phyloP scores from a whole-genome alignment of 2,888 invertebrate species.

The Conomelus anceps region DNA sequence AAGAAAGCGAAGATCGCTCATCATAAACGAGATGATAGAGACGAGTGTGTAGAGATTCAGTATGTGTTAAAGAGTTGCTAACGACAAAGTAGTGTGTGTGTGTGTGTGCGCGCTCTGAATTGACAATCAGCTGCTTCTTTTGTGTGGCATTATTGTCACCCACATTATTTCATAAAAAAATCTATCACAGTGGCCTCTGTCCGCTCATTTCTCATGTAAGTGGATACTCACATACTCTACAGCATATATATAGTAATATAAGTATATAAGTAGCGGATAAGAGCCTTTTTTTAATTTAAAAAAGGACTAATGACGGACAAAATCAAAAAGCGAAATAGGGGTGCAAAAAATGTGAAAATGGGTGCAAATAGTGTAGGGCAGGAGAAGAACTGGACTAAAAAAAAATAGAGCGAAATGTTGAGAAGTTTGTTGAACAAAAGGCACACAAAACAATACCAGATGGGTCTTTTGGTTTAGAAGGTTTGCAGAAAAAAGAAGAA shows the following conservation, averaged over 20 bases:
- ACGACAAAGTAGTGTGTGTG: slow-evolving; percentile 4
- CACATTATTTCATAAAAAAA: neutral
- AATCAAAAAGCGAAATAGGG: too few relatives aligned
- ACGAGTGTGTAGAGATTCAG: neutral
- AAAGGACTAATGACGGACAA: too few relatives aligned
- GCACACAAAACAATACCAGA: neutral
- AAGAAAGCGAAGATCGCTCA: neutral
- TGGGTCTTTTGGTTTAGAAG: neutral
- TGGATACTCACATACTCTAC: neutral
- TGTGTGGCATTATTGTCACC: neutral
- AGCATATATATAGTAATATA: too few relatives aligned
- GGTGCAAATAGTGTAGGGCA: too few relatives aligned
- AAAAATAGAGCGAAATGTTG: too few relatives aligned
- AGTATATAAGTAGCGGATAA: too few relatives aligned
- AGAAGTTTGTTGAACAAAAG: too few relatives aligned
- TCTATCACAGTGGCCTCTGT: neutral
- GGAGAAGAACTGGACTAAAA: too few relatives aligned
- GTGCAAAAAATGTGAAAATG: too few relatives aligned
- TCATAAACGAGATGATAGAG: neutral
- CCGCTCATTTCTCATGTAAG: neutral
- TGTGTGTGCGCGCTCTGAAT: slow-evolving; percentile 16
- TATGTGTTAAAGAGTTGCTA: neutral
- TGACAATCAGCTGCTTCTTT: slow-evolving; percentile 26
- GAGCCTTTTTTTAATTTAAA: too few relatives aligned
- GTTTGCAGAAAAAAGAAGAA: neutral